Evolutionary conservation across 2,797 vertebrate species (phyloP).

Genomic region (Eulemur coronatus): DNA sequence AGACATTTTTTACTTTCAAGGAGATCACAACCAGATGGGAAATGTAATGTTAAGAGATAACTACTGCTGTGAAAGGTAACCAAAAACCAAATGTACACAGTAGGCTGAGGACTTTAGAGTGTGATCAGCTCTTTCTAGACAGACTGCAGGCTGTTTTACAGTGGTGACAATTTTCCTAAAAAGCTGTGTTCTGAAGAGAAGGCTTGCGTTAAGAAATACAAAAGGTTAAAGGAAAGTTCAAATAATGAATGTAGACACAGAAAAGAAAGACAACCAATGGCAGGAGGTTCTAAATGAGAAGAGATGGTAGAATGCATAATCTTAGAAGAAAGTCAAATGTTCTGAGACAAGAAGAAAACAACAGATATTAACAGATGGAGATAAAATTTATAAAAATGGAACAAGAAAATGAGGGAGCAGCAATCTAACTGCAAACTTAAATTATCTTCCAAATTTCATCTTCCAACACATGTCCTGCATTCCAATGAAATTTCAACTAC

Average conservation of each 20-base stretch:
- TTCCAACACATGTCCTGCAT: background rate
- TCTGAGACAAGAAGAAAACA: background rate
- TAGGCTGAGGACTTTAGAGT: background rate
- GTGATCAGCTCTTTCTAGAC: background rate
- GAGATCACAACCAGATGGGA: background rate
- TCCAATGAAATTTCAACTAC: background rate
- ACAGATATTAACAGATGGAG: background rate
- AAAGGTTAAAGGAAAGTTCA: background rate
- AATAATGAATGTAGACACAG: background rate
- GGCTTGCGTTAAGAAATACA: background rate
- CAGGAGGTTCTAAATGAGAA: background rate
- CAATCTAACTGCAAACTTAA: background rate
- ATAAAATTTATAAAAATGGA: background rate
- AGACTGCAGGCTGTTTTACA: background rate
- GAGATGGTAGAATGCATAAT: background rate
- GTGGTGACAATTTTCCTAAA: constrained; percentile 7
- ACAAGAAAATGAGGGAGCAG: background rate
- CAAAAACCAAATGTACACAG: background rate
- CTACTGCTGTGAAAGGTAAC: background rate
- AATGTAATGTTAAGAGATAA: background rate
- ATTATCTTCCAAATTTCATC: background rate
- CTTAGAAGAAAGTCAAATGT: background rate
- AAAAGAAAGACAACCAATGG: background rate
- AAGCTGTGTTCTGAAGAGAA: background rate
- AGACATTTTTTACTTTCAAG: background rate